Percentiles rank a stretch among this genome's conserved stretches.
Evolutionary conservation across 2,888 invertebrate species (phyloP).

Genomic region (Athetis lepigone): DNA sequence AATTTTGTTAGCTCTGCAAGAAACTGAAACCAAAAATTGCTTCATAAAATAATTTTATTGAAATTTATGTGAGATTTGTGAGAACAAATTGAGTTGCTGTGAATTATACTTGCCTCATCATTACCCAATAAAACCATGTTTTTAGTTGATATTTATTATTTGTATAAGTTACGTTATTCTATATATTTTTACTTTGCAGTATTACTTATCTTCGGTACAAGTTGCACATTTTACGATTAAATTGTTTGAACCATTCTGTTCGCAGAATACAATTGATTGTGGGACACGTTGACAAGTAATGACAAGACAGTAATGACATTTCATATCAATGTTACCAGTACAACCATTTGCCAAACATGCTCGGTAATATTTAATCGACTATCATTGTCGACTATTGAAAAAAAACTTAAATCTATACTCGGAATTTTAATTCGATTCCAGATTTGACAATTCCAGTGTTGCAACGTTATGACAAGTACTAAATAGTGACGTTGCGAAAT

Average conservation of each 20-base stretch:
- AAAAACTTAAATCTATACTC: too few relatives aligned
- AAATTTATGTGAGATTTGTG: slow-evolving; percentile 29
- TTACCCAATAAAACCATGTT: slow-evolving; percentile 93
- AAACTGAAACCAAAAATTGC: slow-evolving; percentile 91
- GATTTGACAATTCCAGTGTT: too few relatives aligned
- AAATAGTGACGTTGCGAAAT: too few relatives aligned
- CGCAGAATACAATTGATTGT: slow-evolving; percentile 22
- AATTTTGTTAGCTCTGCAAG: slow-evolving; percentile 95
- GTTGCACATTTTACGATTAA: slow-evolving; percentile 65
- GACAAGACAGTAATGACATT: slow-evolving; percentile 60
- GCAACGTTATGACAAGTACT: too few relatives aligned
- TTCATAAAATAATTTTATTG: slow-evolving; percentile 22
- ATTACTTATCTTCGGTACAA: slow-evolving; percentile 54
- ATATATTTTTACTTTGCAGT: slow-evolving; percentile 40
- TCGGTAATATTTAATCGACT: background rate
- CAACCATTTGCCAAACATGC: background rate
- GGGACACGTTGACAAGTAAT: slow-evolving; percentile 70
- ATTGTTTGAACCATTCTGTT: slow-evolving; percentile 50
- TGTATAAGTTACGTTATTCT: slow-evolving; percentile 36
- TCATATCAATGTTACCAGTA: slow-evolving; percentile 37
- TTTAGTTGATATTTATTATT: slow-evolving; percentile 47
- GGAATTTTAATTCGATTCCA: too few relatives aligned
- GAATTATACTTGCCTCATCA: slow-evolving; percentile 89
- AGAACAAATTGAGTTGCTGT: background rate
- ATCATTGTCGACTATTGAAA: background rate